These are phyloP conservation scores for Rhombomys opimus DNA, from an alignment of 2,113 vertebrate species.

Conservation along the genomic window DNA sequence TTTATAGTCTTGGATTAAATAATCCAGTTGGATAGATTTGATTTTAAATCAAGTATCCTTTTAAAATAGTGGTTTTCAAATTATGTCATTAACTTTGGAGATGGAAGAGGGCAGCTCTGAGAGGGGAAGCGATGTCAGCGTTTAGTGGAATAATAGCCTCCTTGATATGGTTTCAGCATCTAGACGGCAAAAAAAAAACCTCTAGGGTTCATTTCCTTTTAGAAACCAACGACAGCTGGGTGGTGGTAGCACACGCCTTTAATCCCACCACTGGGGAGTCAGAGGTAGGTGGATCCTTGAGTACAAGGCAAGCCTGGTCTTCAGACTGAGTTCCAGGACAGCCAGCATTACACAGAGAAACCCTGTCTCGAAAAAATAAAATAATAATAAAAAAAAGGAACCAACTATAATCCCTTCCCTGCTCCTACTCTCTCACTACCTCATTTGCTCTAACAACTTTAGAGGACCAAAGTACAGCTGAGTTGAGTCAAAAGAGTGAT, in stretches of 20 bases:
- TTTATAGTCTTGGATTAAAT: conserved; percentile 23
- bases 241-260: no score
- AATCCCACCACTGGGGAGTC: no score
- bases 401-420: background rate
- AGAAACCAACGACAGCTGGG: background rate
- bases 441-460: conserved; percentile 12
- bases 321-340: no score
- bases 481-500: background rate
- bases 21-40: background rate
- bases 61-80: conserved; percentile 40
- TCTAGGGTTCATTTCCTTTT: background rate
- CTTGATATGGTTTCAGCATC: background rate
- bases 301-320: no score
- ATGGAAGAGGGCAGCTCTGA: background rate
- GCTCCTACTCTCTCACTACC: background rate
- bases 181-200: background rate
- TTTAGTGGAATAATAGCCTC: background rate
- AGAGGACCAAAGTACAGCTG: background rate
- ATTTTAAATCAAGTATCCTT: background rate
- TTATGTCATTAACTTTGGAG: background rate
- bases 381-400: no score
- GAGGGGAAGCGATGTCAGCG: background rate
- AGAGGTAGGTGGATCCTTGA: no score
- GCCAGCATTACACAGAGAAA: no score
- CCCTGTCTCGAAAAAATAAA: no score